Base-by-base conservation (phyloP, 2,113 vertebrate species). In the Ictidomys tridecemlineatus region DNA sequence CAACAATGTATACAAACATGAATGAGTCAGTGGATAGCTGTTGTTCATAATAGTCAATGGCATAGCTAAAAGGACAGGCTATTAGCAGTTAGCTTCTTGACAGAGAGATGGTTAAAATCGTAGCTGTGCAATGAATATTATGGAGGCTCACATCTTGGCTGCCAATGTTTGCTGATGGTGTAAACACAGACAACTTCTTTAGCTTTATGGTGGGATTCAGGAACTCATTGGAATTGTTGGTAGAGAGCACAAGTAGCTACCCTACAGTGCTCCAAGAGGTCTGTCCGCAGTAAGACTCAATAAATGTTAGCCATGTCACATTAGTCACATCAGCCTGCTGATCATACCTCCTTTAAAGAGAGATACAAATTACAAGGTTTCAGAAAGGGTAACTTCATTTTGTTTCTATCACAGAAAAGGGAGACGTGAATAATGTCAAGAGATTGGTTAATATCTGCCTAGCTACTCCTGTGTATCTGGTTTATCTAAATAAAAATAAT, bases 401-500 rank as follows among this genome's bases (percentile, higher is more conserved):
- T 26, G 14, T 79, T 95, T 63, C 73, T 12, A 24, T 72, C 22
- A 26, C 20, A 17, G 72, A 88, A 85, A 91, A 94, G 8, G 28
- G 45, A 67, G 16, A 34, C 3, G 76, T 42, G 76, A 85, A 28
- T 72, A n/a, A 83, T 48, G 28, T 58, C 61, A 76, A 86, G 37
- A 67, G 76, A 39, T 13, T 79, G 39, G 73, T 39, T 84, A 51
- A 45, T 4, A 42, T 84, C 72, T 88, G n/a, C n/a, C 9, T 61
- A 63, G 20, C 53, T 84, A 18, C n/a, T 22, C 39, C 34, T 32
- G 34, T 85, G 34, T 94, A 34, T 37, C 45, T 63, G 61, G 77
- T 80, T 77, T 95, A 67, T 61, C 34, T 42, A 93, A 85, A 72
- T 80, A 88, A 84, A 76, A 69, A 58, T 42, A 45, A 78, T 34